Conservation (phyloP, 2,113 vertebrate species). For the Microtus pennsylvanicus region DNA sequence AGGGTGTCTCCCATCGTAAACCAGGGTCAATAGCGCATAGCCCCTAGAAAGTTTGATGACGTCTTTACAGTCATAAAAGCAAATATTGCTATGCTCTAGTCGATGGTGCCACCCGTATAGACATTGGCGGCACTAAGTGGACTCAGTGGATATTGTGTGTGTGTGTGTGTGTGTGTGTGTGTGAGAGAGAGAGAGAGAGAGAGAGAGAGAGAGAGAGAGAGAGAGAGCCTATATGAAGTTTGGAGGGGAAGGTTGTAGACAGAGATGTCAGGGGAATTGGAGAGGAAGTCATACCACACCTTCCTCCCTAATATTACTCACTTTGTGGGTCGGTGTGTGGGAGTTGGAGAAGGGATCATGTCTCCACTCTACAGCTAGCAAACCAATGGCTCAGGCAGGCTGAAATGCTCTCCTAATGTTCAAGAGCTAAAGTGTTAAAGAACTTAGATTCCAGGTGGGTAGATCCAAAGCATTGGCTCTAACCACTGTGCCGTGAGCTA, state of each 20-base stretch:
- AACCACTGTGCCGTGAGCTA: too few species aligned
- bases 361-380: neutral
- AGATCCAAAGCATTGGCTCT: neutral
- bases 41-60: neutral
- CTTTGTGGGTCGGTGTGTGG: rapidly evolving
- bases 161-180: too few species aligned
- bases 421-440: neutral
- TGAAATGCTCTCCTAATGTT: neutral
- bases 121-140: neutral
- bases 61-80: neutral
- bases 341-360: neutral
- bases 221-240: neutral
- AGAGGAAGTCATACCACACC: neutral
- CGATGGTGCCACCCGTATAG: neutral
- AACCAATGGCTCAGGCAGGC: neutral
- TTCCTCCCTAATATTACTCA: neutral
- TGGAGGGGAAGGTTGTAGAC: neutral
- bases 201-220: neutral
- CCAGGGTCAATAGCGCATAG: neutral
- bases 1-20: neutral
- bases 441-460: neutral
- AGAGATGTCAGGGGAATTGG: neutral
- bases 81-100: neutral
- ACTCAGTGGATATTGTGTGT: too few species aligned
- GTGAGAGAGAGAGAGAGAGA: neutral